These are phyloP conservation scores for Drosophila nr. perissopoda DNA, from an alignment of 2,888 invertebrate species.

Conservation along the genomic window DNA sequence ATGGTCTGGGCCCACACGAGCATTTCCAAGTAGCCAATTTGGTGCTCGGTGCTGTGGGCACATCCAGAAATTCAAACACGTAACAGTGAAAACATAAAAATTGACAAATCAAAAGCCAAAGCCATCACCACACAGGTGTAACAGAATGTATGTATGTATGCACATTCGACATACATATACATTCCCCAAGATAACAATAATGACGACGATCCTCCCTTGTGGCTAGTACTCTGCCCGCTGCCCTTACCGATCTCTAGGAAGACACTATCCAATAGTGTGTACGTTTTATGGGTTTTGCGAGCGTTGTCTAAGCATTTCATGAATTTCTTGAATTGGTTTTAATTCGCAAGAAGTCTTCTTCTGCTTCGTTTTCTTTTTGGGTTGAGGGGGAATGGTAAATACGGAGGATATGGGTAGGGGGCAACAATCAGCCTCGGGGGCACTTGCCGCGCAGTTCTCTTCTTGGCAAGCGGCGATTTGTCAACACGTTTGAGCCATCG, in stretches of 20 bases:
- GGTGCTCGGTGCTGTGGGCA: constrained; percentile 1
- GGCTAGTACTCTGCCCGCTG: not conserved
- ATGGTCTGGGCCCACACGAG: constrained; percentile 17
- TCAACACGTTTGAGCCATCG: constrained; percentile 52
- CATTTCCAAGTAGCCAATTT: constrained; percentile 16
- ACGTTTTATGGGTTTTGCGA: constrained; percentile 67
- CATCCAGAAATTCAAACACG: constrained; percentile 70
- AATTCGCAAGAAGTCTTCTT: constrained; percentile 58
- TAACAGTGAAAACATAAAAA: constrained; percentile 78
- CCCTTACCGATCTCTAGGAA: constrained; percentile 4
- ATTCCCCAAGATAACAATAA: not conserved
- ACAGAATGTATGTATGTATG: not conserved
- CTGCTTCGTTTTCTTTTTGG: not conserved
- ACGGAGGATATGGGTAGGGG: not conserved
- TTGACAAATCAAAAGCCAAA: constrained; percentile 66
- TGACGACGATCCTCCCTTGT: constrained; percentile 4
- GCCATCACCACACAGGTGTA: constrained; percentile 22
- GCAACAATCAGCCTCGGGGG: not conserved
- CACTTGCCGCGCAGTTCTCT: constrained; percentile 29
- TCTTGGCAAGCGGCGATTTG: constrained; percentile 31
- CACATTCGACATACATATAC: not conserved
- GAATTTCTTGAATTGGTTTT: constrained; percentile 51
- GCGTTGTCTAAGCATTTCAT: constrained; percentile 41
- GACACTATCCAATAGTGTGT: constrained; percentile 23
- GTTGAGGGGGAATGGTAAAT: not conserved